A percentile compares a stretch with the other conserved stretches of the same genome.
These are phyloP conservation scores for Heteractis magnifica DNA, from an alignment of 92 coral and sea anemone genomes.

Conservation along the genomic window DNA sequence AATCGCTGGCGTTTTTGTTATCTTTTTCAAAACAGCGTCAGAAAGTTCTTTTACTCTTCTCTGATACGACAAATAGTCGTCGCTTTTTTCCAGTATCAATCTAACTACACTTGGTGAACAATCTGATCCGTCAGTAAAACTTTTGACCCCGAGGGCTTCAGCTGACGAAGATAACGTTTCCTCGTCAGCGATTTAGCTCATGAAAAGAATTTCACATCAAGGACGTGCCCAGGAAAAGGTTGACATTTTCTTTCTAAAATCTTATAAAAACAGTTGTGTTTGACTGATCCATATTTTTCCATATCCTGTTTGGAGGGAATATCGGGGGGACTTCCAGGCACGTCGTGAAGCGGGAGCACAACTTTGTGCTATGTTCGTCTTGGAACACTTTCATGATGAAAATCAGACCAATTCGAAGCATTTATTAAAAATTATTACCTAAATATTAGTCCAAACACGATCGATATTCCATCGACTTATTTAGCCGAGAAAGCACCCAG, in stretches of 20 bases:
- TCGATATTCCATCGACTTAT: background rate
- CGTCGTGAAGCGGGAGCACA: background rate
- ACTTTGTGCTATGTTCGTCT: background rate
- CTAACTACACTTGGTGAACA: background rate
- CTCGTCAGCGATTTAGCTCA: background rate
- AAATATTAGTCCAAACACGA: background rate
- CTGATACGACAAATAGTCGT: background rate
- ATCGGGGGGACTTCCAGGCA: background rate
- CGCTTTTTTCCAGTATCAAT: background rate
- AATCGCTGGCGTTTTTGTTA: background rate
- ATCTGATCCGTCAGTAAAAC: background rate
- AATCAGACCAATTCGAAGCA: background rate
- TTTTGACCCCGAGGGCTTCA: conserved; percentile 19
- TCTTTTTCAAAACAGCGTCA: background rate
- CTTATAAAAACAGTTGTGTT: background rate
- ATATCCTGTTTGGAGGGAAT: background rate
- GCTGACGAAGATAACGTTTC: conserved; percentile 20
- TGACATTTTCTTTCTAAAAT: conserved; percentile 3
- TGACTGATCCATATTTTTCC: conserved; percentile 1
- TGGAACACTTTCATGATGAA: background rate
- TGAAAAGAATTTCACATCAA: background rate
- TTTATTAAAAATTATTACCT: background rate
- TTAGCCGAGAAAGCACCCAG: background rate
- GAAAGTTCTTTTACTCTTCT: background rate
- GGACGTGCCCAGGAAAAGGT: conserved; percentile 13